These are phyloP conservation scores for Seriola dumerili DNA, from an alignment of 2,113 vertebrate species.

Conservation along the genomic window DNA sequence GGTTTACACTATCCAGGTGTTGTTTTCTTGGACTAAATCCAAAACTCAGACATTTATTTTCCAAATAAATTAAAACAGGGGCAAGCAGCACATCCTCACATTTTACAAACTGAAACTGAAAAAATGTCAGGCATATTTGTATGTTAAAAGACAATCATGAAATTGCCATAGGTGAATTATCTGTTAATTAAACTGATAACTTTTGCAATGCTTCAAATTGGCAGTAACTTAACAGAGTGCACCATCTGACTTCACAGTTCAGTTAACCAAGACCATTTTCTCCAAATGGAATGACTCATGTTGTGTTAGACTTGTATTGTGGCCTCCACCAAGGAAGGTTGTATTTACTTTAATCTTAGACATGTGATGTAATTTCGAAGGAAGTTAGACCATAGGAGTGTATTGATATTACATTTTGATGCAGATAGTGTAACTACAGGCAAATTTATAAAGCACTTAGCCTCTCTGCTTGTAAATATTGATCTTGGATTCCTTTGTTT, in stretches of 20 bases:
- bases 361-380: background rate
- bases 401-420: background rate
- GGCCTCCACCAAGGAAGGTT: background rate
- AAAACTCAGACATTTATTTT: background rate
- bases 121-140: too few relatives aligned
- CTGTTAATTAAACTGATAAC: background rate
- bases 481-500: background rate
- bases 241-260: background rate
- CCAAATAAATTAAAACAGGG: background rate
- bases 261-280: background rate
- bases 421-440: background rate
- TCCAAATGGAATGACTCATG: background rate
- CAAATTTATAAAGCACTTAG: background rate
- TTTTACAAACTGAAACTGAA: background rate
- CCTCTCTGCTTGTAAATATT: background rate
- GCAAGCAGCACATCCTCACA: background rate
- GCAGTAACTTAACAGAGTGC: background rate
- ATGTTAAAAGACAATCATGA: background rate
- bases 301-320: background rate
- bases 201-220: background rate
- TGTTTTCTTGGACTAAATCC: background rate
- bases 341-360: background rate
- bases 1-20: background rate
- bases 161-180: background rate
- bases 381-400: background rate